Conservation (phyloP, 2,888 invertebrate genomes). For the Oxystoma pomonae region DNA sequence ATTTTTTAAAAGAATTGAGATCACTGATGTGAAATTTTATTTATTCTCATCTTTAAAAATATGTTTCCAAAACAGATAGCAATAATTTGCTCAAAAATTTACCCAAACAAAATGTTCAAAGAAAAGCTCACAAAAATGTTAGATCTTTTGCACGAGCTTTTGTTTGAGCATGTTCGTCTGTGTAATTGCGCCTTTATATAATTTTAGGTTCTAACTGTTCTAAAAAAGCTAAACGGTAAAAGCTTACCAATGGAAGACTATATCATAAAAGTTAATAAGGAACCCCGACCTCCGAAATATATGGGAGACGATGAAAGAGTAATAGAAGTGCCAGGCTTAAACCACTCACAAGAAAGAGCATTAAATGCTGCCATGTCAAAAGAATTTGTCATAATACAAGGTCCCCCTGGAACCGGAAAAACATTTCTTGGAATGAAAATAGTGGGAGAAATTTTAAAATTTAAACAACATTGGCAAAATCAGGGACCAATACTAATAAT, state of each 20-base stretch:
- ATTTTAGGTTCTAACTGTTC: conserved; percentile 50
- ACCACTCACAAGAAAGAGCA: conserved; percentile 64
- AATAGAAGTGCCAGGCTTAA: conserved; percentile 44
- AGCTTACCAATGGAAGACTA: conserved; percentile 66
- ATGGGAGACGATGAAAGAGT: not conserved
- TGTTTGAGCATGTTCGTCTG: too few relatives aligned
- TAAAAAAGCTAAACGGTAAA: conserved; percentile 55
- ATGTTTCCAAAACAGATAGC: too few relatives aligned
- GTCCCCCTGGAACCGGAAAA: conserved; percentile 86
- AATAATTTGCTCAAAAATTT: too few relatives aligned
- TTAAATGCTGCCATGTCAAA: conserved; percentile 62
- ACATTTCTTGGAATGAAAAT: conserved; percentile 61
- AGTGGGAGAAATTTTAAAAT: not conserved
- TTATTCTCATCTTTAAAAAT: too few relatives aligned
- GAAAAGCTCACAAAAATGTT: too few relatives aligned
- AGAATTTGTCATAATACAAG: conserved; percentile 76
- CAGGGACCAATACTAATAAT: conserved; percentile 67
- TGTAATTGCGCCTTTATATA: too few relatives aligned
- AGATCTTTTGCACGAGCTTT: too few relatives aligned
- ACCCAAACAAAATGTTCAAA: too few relatives aligned
- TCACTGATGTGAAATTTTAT: too few relatives aligned
- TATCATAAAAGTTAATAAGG: conserved; percentile 54
- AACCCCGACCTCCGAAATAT: conserved; percentile 44
- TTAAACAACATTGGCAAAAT: conserved; percentile 38
- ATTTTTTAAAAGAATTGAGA: too few relatives aligned